phyloP scores from a whole-genome alignment of 2,797 vertebrate genomes.

The Sparidentex hasta region DNA sequence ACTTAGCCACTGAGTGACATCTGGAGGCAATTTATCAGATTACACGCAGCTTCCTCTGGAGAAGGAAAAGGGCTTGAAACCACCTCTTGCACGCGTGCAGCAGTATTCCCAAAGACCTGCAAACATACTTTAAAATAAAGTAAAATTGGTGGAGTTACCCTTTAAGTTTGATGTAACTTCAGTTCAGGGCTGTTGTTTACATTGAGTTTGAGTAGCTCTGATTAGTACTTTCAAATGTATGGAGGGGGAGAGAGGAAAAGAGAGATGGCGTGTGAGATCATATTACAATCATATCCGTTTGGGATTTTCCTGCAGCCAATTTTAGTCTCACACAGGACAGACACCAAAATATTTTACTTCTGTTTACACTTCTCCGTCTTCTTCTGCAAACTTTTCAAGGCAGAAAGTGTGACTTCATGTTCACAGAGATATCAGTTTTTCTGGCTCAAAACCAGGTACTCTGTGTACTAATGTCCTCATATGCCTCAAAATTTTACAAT shows the following conservation, averaged over 20 bases:
- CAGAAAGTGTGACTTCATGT: conserved; percentile 3
- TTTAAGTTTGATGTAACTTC: neutral
- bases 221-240: conserved; percentile 18
- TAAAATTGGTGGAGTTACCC: no score
- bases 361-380: conserved; percentile 6
- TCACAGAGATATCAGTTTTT: neutral
- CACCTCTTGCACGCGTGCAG: no score
- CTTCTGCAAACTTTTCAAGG: neutral
- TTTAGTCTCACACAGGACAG: conserved; percentile 46
- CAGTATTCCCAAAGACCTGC: no score
- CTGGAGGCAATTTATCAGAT: no score
- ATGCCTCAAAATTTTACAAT: conserved; percentile 10
- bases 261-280: conserved; percentile 30
- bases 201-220: conserved; percentile 12
- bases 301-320: conserved; percentile 58
- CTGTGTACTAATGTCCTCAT: neutral
- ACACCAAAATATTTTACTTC: conserved; percentile 14
- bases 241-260: neutral
- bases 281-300: conserved; percentile 53
- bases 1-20: no score
- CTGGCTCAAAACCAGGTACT: neutral
- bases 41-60: no score
- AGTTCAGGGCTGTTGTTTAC: neutral
- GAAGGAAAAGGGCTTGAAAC: no score
- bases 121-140: no score